Conservation (phyloP, 1,140 invertebrate species). For the Apis florea region DNA sequence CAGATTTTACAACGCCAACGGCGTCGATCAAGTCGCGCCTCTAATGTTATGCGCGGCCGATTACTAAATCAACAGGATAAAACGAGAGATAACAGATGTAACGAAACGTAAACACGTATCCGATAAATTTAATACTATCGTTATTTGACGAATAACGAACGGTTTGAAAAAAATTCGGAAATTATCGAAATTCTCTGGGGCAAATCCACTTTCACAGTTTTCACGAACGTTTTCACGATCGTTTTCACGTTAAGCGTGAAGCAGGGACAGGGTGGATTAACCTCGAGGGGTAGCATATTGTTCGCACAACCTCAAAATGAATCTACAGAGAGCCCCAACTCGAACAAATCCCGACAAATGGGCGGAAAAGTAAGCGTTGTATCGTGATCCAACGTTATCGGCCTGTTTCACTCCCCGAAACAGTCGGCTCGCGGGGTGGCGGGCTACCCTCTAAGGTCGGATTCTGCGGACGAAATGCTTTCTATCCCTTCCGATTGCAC, state of each 20-base stretch:
- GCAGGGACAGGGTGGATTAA: not conserved
- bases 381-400: slow-evolving; percentile 67
- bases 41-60: not conserved
- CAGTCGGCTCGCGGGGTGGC: slow-evolving; percentile 23
- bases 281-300: slow-evolving; percentile 68
- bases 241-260: slow-evolving; percentile 21
- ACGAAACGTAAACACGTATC: not conserved
- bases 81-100: too few species aligned
- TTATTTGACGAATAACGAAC: not conserved
- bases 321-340: slow-evolving; percentile 16
- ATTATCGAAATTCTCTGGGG: not conserved
- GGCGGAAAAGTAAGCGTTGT: slow-evolving; percentile 70
- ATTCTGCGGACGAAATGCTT: slow-evolving; percentile 73
- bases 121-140: not conserved
- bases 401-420: slow-evolving; percentile 39
- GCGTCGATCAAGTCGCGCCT: not conserved
- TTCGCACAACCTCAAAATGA: slow-evolving; percentile 55
- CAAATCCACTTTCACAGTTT: slow-evolving; percentile 54
- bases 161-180: too few species aligned
- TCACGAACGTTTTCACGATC: slow-evolving; percentile 16
- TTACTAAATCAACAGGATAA: not conserved
- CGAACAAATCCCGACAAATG: slow-evolving; percentile 70
- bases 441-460: slow-evolving; percentile 55
- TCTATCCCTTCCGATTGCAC: slow-evolving; percentile 57
- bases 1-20: not conserved